Base-by-base conservation (phyloP, 2,113 vertebrate genomes). In the Lycaon pictus region DNA sequence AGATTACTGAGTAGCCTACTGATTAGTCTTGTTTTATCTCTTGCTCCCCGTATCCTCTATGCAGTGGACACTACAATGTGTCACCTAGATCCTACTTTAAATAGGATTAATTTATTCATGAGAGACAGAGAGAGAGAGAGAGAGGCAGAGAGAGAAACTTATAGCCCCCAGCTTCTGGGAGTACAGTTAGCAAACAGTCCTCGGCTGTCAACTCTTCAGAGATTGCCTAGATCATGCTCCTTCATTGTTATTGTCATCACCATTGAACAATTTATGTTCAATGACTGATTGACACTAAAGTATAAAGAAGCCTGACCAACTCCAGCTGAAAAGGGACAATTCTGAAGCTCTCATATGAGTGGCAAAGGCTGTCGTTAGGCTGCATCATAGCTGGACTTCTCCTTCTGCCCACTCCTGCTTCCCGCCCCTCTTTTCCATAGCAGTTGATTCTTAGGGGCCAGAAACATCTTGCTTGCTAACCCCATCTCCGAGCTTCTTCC, bases 151-250 rank as follows among this genome's bases (percentile, higher is more conserved):
- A 43, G 43, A 43, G 43, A 7, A 43, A 43, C 43, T 43, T 43
- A 43, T 43, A 43, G 43, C 43, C 43, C 43, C 53, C 58, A 25
- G 35, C 20, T 56, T 13, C 77, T 76, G 9, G 27, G 51, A 69
- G 25, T 22, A 20, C 3, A 16, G 43, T 56, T n/a, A 60, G 65
- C 37, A 65, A 63, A 86, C 7, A 69, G 19, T 5, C 32, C 35
- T 81, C 0, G 2, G 20, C 37, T 48, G 12, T 71, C 60, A 62
- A 43, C 20, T 22, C 55, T 19, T 84, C 58, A 48, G 22, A 53
- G 16, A n/a, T 4, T 9, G 12, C n/a, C 11, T 56, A 29, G n/a
- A 3, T 15, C 6, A 11, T 1, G 1, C 3, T 65, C 10, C 53
- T 74, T 77, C 35, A 19, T 16, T 55, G 60, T 23, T 11, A 32